phyloP scores from a whole-genome alignment of 2,797 vertebrate species.

The Urocyon cinereoargenteus region DNA sequence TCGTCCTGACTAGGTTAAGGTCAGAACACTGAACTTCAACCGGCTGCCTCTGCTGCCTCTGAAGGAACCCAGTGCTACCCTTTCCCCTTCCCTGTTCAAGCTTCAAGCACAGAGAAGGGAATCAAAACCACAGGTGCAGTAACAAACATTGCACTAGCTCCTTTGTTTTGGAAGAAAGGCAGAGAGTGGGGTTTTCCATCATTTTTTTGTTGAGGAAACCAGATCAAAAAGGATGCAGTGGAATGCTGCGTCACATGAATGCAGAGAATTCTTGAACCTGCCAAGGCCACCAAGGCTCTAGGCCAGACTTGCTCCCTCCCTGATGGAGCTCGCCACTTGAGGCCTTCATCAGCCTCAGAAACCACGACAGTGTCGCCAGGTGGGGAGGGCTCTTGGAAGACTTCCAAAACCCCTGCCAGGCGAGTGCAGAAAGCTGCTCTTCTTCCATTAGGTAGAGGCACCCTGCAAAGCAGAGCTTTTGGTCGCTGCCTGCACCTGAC shows the following conservation, averaged over 20 bases:
- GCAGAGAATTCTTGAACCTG: background rate
- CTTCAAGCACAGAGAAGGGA: background rate
- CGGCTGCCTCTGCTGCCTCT: background rate
- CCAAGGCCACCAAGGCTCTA: background rate
- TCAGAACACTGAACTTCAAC: background rate
- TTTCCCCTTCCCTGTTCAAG: background rate
- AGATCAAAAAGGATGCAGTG: background rate
- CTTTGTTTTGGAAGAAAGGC: background rate
- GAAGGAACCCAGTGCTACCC: fast-evolving
- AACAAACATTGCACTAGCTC: background rate
- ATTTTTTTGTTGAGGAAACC: background rate
- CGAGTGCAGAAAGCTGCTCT: background rate
- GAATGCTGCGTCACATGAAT: background rate
- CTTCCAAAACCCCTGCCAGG: background rate
- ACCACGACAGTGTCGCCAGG: background rate
- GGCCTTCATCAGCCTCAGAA: conserved; percentile 57
- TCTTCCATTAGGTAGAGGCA: conserved; percentile 43
- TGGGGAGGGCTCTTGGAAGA: conserved; percentile 52
- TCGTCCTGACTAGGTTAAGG: background rate
- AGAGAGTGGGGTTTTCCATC: background rate
- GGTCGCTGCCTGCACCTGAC: conserved; percentile 28
- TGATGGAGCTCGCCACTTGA: background rate
- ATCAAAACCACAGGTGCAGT: background rate
- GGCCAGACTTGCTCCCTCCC: background rate
- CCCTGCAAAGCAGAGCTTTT: conserved; percentile 60